Percentiles rank a stretch among this genome's conserved stretches.
Evolutionary conservation across 2,888 invertebrate species (phyloP).

Genomic region (Andrena hattorfiana): DNA sequence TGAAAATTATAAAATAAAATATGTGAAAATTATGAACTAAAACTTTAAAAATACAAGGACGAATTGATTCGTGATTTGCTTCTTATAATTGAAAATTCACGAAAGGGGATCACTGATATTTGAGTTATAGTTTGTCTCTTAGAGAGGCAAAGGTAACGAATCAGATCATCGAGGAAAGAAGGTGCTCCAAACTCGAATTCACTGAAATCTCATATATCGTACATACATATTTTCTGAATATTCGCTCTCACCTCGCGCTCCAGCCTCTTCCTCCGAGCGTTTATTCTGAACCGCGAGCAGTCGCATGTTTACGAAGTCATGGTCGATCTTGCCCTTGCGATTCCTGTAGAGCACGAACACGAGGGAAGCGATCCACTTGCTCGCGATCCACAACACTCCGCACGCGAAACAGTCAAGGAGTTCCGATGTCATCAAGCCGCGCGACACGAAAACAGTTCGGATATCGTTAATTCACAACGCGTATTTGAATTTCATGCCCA

Average conservation of each 20-base stretch:
- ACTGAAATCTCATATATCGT: too few species aligned
- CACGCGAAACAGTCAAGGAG: constrained; percentile 44
- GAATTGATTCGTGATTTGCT: too few species aligned
- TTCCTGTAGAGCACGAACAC: not conserved
- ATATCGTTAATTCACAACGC: constrained; percentile 6
- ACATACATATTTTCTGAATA: not conserved
- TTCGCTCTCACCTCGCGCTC: constrained; percentile 38
- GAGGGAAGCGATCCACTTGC: constrained; percentile 47
- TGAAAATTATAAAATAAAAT: too few species aligned
- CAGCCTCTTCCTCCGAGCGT: not conserved
- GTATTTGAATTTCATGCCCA: not conserved
- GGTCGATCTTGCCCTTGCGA: constrained; percentile 7
- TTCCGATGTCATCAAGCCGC: constrained; percentile 39
- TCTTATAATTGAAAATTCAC: too few species aligned
- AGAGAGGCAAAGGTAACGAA: too few species aligned
- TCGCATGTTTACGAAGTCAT: constrained; percentile 36
- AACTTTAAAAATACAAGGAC: too few species aligned
- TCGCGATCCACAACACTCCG: constrained; percentile 27
- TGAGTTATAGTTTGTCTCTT: too few species aligned
- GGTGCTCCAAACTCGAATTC: too few species aligned
- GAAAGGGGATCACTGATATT: too few species aligned
- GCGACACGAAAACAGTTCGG: constrained; percentile 18
- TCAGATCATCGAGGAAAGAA: too few species aligned
- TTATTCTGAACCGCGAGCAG: constrained; percentile 14
- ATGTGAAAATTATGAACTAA: too few species aligned